Percentiles rank a stretch among this genome's conserved stretches.
phyloP scores from a whole-genome alignment of 2,113 vertebrate species.

The Sterna hirundo region DNA sequence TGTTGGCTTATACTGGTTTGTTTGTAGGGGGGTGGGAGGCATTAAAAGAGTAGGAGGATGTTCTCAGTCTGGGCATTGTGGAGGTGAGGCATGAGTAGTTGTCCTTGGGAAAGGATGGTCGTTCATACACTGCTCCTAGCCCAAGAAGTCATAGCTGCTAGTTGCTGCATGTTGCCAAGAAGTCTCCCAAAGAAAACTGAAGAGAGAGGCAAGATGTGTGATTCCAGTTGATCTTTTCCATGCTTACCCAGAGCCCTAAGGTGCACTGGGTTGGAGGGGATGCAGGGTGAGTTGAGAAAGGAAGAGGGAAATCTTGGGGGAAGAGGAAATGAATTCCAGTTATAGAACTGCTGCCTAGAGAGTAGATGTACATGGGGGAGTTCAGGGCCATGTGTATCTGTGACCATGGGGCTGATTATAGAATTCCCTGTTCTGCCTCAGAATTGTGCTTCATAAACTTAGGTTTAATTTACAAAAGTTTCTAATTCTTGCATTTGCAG shows the following conservation, averaged over 20 bases:
- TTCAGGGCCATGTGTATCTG: neutral
- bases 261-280: neutral
- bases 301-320: neutral
- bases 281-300: neutral
- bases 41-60: neutral
- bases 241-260: neutral
- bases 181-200: neutral
- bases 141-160: neutral
- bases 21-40: neutral
- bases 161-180: neutral
- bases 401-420: neutral
- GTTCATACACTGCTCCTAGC: neutral
- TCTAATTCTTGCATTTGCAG: neutral
- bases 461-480: neutral
- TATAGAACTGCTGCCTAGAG: neutral
- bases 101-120: neutral
- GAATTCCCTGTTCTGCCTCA: neutral
- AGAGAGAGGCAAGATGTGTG: neutral
- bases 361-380: rapidly evolving
- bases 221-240: neutral
- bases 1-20: neutral
- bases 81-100: neutral
- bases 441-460: neutral
- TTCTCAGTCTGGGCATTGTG: neutral
- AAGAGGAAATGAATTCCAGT: neutral